A percentile compares a stretch with the other conserved stretches of the same genome.
Evolutionary conservation across 1,140 invertebrate genomes (phyloP).

Genomic region (Solen grandis): DNA sequence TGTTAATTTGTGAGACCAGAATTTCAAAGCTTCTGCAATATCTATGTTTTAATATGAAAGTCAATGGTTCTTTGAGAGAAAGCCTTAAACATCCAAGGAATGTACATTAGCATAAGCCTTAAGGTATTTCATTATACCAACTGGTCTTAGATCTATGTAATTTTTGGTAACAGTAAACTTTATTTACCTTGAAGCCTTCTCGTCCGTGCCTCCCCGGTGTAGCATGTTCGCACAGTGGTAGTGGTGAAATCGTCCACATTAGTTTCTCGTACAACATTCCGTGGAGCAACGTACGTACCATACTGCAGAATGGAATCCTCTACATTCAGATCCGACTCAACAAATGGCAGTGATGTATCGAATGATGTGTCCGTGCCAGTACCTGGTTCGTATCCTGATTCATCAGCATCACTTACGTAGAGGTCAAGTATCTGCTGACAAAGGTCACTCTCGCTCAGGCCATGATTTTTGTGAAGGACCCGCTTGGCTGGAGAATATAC

Average conservation of each 20-base stretch:
- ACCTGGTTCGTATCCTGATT: conserved; percentile 27
- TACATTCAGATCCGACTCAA: background rate
- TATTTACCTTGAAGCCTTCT: conserved; percentile 43
- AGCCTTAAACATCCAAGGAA: too few relatives aligned
- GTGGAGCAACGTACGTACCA: conserved; percentile 52
- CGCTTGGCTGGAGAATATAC: conserved; percentile 50
- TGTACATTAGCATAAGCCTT: too few relatives aligned
- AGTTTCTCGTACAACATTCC: conserved; percentile 42
- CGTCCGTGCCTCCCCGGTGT: conserved; percentile 39
- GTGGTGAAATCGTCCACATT: conserved; percentile 55
- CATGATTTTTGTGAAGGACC: conserved; percentile 47
- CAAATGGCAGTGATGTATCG: background rate
- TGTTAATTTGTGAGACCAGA: too few relatives aligned
- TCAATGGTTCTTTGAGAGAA: too few relatives aligned
- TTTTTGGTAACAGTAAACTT: too few relatives aligned
- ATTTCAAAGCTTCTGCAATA: too few relatives aligned
- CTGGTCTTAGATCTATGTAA: too few relatives aligned
- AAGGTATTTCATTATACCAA: too few relatives aligned
- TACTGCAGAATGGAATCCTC: conserved; percentile 30
- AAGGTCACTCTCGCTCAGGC: conserved; percentile 43
- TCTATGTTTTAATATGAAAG: too few relatives aligned
- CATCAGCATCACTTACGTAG: conserved; percentile 52
- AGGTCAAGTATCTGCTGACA: conserved; percentile 53
- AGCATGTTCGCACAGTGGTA: conserved; percentile 44
- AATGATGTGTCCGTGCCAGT: background rate